These are phyloP conservation scores for Notiomystis cincta DNA, from an alignment of 2,113 vertebrate genomes.

Conservation along the genomic window DNA sequence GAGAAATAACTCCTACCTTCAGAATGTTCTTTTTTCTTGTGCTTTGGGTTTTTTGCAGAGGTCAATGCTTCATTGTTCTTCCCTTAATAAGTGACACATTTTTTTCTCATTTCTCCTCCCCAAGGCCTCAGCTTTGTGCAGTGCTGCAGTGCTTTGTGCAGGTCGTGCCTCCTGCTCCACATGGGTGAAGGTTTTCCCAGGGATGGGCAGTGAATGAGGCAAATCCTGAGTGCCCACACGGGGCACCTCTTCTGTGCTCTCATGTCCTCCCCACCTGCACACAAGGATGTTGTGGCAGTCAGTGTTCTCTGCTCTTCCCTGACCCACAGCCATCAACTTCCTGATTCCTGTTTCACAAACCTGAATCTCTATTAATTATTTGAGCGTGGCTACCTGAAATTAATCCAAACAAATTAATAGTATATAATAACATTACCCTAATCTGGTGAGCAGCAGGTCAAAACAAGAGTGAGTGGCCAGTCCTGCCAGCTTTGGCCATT, in stretches of 20 bases:
- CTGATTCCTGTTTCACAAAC: neutral
- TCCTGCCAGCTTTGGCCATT: neutral
- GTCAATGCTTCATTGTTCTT: neutral
- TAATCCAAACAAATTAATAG: neutral
- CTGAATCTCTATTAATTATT: neutral
- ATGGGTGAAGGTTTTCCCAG: neutral
- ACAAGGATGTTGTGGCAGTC: neutral
- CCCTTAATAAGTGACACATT: neutral
- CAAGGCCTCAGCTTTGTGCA: neutral
- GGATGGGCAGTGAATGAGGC: neutral
- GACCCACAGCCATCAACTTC: neutral
- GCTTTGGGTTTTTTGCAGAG: neutral
- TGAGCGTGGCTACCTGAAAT: neutral
- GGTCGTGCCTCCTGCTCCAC: neutral
- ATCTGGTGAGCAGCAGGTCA: neutral
- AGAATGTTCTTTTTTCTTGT: neutral
- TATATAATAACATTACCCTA: neutral
- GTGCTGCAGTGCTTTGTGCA: neutral
- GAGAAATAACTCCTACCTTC: neutral
- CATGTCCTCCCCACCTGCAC: neutral
- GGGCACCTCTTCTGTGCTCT: neutral
- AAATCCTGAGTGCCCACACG: neutral
- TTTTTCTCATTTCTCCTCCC: neutral
- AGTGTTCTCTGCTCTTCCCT: neutral
- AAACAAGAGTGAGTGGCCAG: neutral